Evolutionary conservation across 2,113 vertebrate genomes (phyloP), one percentile per base, ranked within the genome.

Genomic region (Hippolais icterina): DNA sequence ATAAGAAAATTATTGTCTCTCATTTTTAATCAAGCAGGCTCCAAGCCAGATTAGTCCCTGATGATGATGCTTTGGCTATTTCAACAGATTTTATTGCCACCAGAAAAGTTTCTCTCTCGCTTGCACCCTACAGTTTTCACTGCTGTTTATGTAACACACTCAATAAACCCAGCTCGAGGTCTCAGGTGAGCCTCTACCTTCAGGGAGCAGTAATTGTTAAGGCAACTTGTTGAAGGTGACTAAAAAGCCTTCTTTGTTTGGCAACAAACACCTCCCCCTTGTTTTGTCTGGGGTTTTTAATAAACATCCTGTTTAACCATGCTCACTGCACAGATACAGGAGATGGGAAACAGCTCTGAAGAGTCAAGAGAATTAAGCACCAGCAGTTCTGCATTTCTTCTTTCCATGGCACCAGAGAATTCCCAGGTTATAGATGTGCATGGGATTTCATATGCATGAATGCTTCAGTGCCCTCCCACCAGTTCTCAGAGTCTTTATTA

Each of bases 401-500:
- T 77, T 85, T 85, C 76, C 66, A 54, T 37, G 76, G 76, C 77
- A 72, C 68, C 85, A 78, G 92, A 95, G 96, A 74, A 95, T 95
- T 83, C 93, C 91, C 92, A 78, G 86, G 69, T 87, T 90, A 80
- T 72, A 70, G 93, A 81, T 61, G 81, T 93, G 86, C 87, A 65
- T 82, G 77, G 68, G 86, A 94, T 96, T 98, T 84, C 63, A 66
- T 68, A 97, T 95, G 92, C 95, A 63, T 95, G 97, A 97, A 95
- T 95, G 97, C 96, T 96, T 94, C 94, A 79, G 5, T 84, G 93
- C 94, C 92, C 85, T 96, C 96, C 94, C 89, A 97, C 95, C 72
- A 74, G 83, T 87, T 94, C 97, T 85, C 91, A 95, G 92, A 94
- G 63, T 92, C 87, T 92, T 94, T 93, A 94, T 97, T 97, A 97